Base-by-base conservation (phyloP, 2,888 invertebrate genomes). In the Dorcus hopei region DNA sequence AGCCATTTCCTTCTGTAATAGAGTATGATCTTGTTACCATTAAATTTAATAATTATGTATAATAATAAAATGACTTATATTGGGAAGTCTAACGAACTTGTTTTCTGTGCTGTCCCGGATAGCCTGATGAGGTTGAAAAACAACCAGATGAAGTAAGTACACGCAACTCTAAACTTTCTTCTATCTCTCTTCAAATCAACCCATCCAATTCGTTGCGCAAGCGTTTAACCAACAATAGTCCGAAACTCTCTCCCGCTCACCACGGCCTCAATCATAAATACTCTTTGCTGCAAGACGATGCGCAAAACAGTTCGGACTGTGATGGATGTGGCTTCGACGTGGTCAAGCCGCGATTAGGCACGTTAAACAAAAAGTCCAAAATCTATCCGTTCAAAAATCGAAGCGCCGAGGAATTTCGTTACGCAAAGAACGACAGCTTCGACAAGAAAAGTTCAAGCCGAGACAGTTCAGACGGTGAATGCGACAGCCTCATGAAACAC, bases 111-210 rank as follows among this genome's bases (percentile, higher is more conserved):
- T 50, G 52, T 53, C 38, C 49, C 54, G 38, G 43, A 45, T 49
- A 59, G 79, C 79, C 77, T 78, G 74, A 73, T 63, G 75, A 73
- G 62, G 74, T 74, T 65, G 73, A 77, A 68, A 76, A 74, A 70
- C 70, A 72, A 52, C 61, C 67, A 69, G 61, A 65, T 62, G 77
- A 79, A 77, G 80, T 80, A 80, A 80, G 80, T 80, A 80, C 71
- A 65, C 65, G 57, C 62, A 66, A 57, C 54, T 55, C 65, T 62
- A 67, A 63, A 55, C 50, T 64, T 50, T 64, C 71, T 63, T 64
- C 70, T 64, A 61, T 71, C 57, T 69, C 71, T 61, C 67, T 70
- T 63, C 70, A 71, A 63, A 61, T 62, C 51, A 66, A 65, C 59
- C 57, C 62, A 49, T 61, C 67, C 57, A 54, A 60, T 40, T 58